Percentiles rank a stretch among this genome's conserved stretches.
Conservation (phyloP, 2,797 vertebrate genomes). For the Eutrigla gurnardus region DNA sequence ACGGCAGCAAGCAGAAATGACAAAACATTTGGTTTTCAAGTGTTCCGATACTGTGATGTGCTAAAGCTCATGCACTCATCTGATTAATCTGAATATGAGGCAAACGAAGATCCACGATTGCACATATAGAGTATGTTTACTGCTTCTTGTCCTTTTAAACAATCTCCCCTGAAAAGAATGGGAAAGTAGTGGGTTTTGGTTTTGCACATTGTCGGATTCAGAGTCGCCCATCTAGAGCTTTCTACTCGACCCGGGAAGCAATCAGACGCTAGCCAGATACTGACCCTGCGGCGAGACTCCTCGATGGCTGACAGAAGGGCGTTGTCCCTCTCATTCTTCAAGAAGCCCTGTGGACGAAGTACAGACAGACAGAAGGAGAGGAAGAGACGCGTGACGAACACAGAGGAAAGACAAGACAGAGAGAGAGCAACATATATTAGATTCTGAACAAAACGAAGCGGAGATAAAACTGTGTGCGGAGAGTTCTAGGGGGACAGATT, state of each 20-base stretch:
- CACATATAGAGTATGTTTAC: background rate
- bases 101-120: background rate
- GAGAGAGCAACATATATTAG: slow-evolving; percentile 37
- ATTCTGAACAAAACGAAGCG: slow-evolving; percentile 8
- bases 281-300: slow-evolving; percentile 96
- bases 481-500: slow-evolving; percentile 39
- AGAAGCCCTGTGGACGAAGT: slow-evolving; percentile 88
- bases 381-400: slow-evolving; percentile 13
- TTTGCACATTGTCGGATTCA: background rate
- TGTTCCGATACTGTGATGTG: slow-evolving; percentile 20
- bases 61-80: background rate
- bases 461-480: slow-evolving; percentile 24
- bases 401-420: slow-evolving; percentile 18
- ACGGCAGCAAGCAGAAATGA: slow-evolving; percentile 59
- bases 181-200: background rate
- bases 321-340: slow-evolving; percentile 99
- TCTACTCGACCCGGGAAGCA: slow-evolving; percentile 7
- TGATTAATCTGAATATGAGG: slow-evolving; percentile 18
- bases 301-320: slow-evolving; percentile 96
- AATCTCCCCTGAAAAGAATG: background rate
- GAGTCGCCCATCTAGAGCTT: background rate
- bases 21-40: slow-evolving; percentile 35
- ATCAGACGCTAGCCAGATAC: slow-evolving; percentile 60
- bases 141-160: background rate
- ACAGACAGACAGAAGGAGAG: slow-evolving; percentile 29